Percentiles rank a stretch among this genome's conserved stretches.
Conservation (phyloP, 2,888 invertebrate genomes). For the Napeogenes inachia region DNA sequence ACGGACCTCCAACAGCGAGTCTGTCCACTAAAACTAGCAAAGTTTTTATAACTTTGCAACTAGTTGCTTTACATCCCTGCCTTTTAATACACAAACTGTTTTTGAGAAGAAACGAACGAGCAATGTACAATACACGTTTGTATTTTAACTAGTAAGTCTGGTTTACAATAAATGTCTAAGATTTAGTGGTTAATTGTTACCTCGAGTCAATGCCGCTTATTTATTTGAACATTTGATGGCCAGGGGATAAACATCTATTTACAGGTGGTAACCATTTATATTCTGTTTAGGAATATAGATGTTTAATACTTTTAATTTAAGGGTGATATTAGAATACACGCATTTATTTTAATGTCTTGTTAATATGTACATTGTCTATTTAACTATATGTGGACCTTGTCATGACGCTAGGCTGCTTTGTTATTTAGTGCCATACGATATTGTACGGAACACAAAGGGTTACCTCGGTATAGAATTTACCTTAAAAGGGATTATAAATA, state of each 20-base stretch:
- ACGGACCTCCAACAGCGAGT: conserved; percentile 28
- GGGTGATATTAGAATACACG: conserved; percentile 6
- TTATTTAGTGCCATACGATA: conserved; percentile 20
- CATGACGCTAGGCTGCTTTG: conserved; percentile 16
- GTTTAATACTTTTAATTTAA: neutral
- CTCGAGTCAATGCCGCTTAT: conserved; percentile 36
- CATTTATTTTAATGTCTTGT: neutral
- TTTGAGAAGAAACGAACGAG: neutral
- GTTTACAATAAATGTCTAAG: conserved; percentile 24
- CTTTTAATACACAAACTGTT: conserved; percentile 1
- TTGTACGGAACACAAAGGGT: conserved; percentile 12
- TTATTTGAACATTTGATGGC: conserved; percentile 30
- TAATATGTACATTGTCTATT: conserved; percentile 8
- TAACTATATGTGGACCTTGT: neutral
- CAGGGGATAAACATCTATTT: conserved; percentile 11
- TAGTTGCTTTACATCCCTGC: conserved; percentile 13
- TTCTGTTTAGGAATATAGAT: conserved; percentile 8
- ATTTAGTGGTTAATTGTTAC: conserved; percentile 39
- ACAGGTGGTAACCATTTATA: conserved; percentile 8
- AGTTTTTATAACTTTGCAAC: neutral
- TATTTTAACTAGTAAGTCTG: neutral
- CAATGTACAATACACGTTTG: conserved; percentile 11
- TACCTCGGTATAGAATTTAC: conserved; percentile 11
- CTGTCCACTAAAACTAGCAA: conserved; percentile 6
- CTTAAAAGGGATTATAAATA: conserved; percentile 13